Evolutionary conservation across 2,113 vertebrate species (phyloP).

Genomic region (Setophaga coronata): DNA sequence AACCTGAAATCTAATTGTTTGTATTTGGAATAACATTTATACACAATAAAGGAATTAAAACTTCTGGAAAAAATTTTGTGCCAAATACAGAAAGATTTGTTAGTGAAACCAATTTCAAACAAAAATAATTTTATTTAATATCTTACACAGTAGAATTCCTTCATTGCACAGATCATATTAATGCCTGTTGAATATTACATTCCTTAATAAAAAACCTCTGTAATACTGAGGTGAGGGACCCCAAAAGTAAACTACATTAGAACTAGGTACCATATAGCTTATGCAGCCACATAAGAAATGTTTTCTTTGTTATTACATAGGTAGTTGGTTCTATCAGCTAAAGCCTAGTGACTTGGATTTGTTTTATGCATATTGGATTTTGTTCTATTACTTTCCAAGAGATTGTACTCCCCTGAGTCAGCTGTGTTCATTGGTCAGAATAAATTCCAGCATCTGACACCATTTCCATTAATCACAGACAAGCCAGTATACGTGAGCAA

Average conservation of each 20-base stretch:
- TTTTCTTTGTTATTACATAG: conserved; percentile 78
- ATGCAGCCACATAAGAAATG: conserved; percentile 66
- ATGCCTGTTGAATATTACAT: not conserved
- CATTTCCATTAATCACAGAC: conserved; percentile 81
- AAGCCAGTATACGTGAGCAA: conserved; percentile 68
- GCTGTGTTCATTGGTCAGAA: conserved; percentile 80
- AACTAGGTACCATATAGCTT: conserved; percentile 4
- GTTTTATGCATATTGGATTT: conserved; percentile 81
- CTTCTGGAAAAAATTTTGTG: not conserved
- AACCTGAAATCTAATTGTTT: not conserved
- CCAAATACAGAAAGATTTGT: not conserved
- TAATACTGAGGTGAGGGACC: not conserved
- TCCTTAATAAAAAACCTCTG: not conserved
- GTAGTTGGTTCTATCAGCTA: conserved; percentile 77
- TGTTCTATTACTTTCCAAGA: conserved; percentile 80
- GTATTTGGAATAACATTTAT: not conserved
- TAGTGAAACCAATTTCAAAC: conserved; percentile 55
- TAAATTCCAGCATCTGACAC: conserved; percentile 79
- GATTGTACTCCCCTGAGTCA: conserved; percentile 78
- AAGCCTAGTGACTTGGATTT: conserved; percentile 72
- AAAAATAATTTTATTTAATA: conserved; percentile 77
- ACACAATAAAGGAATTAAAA: not conserved
- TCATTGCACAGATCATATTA: conserved; percentile 45
- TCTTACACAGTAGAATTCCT: conserved; percentile 41
- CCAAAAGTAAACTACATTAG: conserved; percentile 24